phyloP scores from a whole-genome alignment of 2,888 invertebrate species.

The Dione juno region DNA sequence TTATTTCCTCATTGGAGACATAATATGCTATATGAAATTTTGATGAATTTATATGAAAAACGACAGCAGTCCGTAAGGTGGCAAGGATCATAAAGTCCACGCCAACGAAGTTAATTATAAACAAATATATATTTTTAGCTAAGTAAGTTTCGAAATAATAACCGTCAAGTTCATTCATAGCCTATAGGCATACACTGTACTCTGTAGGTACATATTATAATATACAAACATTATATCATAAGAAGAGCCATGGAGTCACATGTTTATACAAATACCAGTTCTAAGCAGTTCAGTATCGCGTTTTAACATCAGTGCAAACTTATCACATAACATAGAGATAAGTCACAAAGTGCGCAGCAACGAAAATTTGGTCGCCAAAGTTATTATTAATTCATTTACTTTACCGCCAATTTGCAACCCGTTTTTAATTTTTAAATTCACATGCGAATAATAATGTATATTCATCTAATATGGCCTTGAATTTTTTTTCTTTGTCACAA shows the following conservation, averaged over 20 bases:
- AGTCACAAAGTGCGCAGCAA: conserved; percentile 18
- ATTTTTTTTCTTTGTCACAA: conserved; percentile 9
- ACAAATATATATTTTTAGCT: too few species aligned
- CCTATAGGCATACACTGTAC: too few species aligned
- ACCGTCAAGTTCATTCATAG: background rate
- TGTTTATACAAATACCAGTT: background rate
- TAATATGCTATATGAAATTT: too few species aligned
- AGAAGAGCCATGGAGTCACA: background rate
- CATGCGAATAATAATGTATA: conserved; percentile 11
- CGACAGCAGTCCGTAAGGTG: too few species aligned
- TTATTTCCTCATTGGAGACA: too few species aligned
- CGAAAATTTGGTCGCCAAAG: conserved; percentile 2
- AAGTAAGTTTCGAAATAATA: too few species aligned
- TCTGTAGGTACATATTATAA: background rate
- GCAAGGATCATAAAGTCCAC: too few species aligned
- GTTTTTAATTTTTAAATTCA: conserved; percentile 12
- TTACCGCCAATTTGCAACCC: conserved; percentile 5
- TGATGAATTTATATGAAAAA: too few species aligned
- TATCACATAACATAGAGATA: background rate
- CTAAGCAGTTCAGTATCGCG: conserved; percentile 2
- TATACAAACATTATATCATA: conserved; percentile 18
- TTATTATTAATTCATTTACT: background rate
- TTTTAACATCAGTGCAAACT: conserved; percentile 1
- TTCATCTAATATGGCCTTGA: background rate
- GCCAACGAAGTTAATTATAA: too few species aligned